Evolutionary conservation across 2,113 vertebrate genomes (phyloP).

Genomic region (Gavialis gangeticus): DNA sequence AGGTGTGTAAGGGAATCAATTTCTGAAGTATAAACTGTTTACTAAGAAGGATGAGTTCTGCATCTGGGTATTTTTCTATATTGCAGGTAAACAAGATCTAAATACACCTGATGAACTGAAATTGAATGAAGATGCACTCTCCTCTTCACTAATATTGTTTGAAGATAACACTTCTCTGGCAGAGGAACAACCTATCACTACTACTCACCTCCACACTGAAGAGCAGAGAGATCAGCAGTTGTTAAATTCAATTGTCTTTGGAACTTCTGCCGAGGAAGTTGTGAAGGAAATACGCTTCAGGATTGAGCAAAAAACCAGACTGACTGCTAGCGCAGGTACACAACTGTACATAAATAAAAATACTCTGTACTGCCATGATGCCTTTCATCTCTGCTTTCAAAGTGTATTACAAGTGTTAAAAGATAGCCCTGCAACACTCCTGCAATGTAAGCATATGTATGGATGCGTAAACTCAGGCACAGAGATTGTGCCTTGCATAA

Average conservation of each 20-base stretch:
- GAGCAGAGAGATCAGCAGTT: conserved; percentile 36
- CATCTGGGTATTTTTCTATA: conserved; percentile 15
- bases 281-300: conserved; percentile 97
- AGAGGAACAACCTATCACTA: neutral
- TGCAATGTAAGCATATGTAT: neutral
- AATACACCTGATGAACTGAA: conserved; percentile 1
- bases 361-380: neutral
- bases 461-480: neutral
- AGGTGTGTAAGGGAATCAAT: neutral
- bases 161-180: conserved; percentile 82
- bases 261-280: conserved; percentile 90
- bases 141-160: conserved; percentile 89
- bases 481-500: neutral
- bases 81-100: conserved; percentile 51
- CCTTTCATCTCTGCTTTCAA: neutral
- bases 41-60: neutral
- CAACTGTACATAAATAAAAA: neutral
- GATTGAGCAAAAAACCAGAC: conserved; percentile 92
- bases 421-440: neutral
- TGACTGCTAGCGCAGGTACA: conserved; percentile 97
- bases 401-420: neutral
- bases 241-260: conserved; percentile 84
- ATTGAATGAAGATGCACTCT: neutral
- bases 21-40: neutral
- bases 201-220: conserved; percentile 8